These are phyloP conservation scores for Hoplodrina blanda DNA, from an alignment of 2,888 invertebrate genomes.

Conservation along the genomic window DNA sequence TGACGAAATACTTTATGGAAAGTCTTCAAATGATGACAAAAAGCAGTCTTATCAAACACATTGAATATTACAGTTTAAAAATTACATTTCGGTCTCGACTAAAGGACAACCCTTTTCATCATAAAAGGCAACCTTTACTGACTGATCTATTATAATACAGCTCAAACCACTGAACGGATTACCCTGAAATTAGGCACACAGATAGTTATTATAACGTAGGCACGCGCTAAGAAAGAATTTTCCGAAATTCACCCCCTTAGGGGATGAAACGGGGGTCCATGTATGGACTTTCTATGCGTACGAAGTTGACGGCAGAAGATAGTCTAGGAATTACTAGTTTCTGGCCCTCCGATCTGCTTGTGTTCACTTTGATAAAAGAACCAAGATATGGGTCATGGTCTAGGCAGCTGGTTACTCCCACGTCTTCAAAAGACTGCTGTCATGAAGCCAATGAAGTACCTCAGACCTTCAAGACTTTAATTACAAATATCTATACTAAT, in stretches of 20 bases:
- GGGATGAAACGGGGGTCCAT: no score
- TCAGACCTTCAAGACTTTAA: slow-evolving; percentile 11
- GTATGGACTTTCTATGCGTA: no score
- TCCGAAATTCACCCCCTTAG: no score
- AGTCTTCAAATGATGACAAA: no score
- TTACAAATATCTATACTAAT: neutral
- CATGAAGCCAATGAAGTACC: neutral
- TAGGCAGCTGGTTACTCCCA: neutral
- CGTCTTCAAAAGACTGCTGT: neutral
- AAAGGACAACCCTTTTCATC: no score
- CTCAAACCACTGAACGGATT: no score
- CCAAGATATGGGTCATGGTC: slow-evolving; percentile 7
- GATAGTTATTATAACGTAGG: no score
- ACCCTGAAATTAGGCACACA: no score
- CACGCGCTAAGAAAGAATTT: no score
- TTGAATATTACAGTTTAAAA: neutral
- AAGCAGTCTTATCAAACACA: neutral
- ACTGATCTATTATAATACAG: no score
- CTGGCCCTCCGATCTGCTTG: neutral
- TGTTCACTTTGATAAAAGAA: neutral
- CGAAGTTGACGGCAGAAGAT: no score
- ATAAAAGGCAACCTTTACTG: no score
- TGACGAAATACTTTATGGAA: neutral
- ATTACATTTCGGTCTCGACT: neutral
- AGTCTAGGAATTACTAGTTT: neutral